Base-by-base conservation (phyloP, 2,113 vertebrate species). In the Atrichornis clamosus region DNA sequence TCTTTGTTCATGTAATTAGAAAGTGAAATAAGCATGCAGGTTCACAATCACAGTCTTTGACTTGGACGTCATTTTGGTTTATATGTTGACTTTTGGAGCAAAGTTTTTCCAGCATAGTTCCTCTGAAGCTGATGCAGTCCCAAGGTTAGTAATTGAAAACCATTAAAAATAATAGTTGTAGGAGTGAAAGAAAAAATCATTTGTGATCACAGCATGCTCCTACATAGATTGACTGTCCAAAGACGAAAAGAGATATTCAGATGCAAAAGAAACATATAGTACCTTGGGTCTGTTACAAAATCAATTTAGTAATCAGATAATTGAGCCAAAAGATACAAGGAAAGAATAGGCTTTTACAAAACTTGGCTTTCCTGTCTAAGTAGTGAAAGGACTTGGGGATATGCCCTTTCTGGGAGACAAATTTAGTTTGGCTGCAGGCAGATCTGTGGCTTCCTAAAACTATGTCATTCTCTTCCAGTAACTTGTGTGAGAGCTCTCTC, bases 221-320 rank as follows among this genome's bases (percentile, higher is more conserved):
- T 86, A 16, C 18, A 60, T 22, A n/a, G 52, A 82, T 8, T 83
- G 44, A 37, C 33, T 60, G 10, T 76, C 35, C 15, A 88, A 68
- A 85, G 37, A 76, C 10, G 28, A 87, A 68, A 39, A 78, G 47
- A 70, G 39, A 27, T 62, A 72, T 24, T 92, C 60, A 79, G 56
- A 83, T 18, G 16, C 21, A 72, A 72, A 80, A 79, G 60, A 87
- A 92, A 52, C 4, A 1, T 50, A 28, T 37, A 49, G 30, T 92
- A 69, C 89, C 22, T 82, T 90, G 89, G 17, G 84, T 92, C 49
- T 65, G 9, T 86, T 96, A 84, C 76, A 95, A 80, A 92, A 94
- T 90, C 91, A 65, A 89, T 96, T 77, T 80, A 77, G 37, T 52
- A 92, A 96, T 96, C 67, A 89, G 15, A 26, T 85, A 96, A 96